Evolutionary conservation across 2,888 invertebrate species (phyloP).

Genomic region (Formica aserva): DNA sequence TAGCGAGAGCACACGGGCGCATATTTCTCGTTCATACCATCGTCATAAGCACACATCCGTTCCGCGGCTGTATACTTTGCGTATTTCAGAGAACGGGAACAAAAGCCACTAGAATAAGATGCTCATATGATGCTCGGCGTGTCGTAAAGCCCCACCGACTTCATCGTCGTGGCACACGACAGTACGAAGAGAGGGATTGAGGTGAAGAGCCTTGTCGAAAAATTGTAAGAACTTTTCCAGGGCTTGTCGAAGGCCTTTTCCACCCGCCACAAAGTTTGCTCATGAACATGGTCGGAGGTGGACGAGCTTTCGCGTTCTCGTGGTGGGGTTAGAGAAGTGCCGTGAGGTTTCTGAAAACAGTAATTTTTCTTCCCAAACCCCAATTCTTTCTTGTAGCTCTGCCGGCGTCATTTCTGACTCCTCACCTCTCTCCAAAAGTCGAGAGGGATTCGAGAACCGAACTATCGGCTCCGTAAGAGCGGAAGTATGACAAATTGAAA

Average conservation of each 20-base stretch:
- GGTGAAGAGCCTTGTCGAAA: conserved; percentile 63
- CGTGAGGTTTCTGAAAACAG: conserved; percentile 61
- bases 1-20: background rate
- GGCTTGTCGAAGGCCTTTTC: conserved; percentile 69
- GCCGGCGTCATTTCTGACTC: conserved; percentile 26
- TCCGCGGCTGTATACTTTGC: conserved; percentile 23
- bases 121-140: conserved; percentile 51
- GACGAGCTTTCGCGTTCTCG: conserved; percentile 12
- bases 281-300: conserved; percentile 47
- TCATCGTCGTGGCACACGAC: conserved; percentile 32
- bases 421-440: conserved; percentile 35
- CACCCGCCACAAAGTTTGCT: conserved; percentile 58
- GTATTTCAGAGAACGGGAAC: conserved; percentile 44
- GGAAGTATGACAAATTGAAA: conserved; percentile 80
- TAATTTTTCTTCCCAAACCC: conserved; percentile 71
- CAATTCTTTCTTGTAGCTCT: conserved; percentile 28
- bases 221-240: conserved; percentile 76
- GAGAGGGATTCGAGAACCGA: conserved; percentile 65
- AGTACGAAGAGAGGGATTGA: conserved; percentile 21
- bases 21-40: background rate
- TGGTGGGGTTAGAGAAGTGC: conserved; percentile 35
- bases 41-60: background rate
- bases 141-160: conserved; percentile 49
- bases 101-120: conserved; percentile 56
- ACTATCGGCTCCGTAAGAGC: conserved; percentile 55